These are phyloP conservation scores for Struthidea cinerea DNA, from an alignment of 2,113 vertebrate genomes.

Conservation along the genomic window DNA sequence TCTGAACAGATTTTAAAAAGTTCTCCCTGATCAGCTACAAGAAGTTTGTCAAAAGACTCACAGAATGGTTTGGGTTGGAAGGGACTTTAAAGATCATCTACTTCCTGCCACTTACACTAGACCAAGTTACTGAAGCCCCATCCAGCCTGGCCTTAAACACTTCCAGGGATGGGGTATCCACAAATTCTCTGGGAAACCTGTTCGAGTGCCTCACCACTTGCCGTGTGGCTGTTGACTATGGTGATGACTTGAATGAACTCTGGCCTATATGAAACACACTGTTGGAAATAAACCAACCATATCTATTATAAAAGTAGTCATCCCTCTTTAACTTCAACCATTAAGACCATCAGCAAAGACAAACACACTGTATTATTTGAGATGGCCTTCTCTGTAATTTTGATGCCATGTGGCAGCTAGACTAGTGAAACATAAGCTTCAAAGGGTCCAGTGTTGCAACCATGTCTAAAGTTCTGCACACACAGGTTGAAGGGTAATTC, in stretches of 20 bases:
- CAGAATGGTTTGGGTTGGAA: not conserved
- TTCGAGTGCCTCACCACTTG: not conserved
- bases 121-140: not conserved
- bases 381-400: not conserved
- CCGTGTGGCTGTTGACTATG: not conserved
- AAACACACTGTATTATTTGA: not conserved
- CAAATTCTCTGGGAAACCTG: not conserved
- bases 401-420: not conserved
- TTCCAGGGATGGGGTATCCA: not conserved
- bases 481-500: not conserved
- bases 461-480: not conserved
- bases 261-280: not conserved
- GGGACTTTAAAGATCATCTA: not conserved
- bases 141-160: not conserved
- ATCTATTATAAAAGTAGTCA: not conserved
- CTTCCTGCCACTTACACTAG: not conserved
- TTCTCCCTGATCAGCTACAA: not conserved
- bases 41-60: not conserved
- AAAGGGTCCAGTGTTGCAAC: not conserved
- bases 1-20: not conserved
- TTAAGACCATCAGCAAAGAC: not conserved
- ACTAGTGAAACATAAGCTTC: not conserved
- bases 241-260: not conserved
- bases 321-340: not conserved
- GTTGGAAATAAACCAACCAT: not conserved